Percentiles rank a stretch among this genome's conserved stretches.
phyloP scores from a whole-genome alignment of 2,888 invertebrate genomes.

The Itoplectis maculator region DNA sequence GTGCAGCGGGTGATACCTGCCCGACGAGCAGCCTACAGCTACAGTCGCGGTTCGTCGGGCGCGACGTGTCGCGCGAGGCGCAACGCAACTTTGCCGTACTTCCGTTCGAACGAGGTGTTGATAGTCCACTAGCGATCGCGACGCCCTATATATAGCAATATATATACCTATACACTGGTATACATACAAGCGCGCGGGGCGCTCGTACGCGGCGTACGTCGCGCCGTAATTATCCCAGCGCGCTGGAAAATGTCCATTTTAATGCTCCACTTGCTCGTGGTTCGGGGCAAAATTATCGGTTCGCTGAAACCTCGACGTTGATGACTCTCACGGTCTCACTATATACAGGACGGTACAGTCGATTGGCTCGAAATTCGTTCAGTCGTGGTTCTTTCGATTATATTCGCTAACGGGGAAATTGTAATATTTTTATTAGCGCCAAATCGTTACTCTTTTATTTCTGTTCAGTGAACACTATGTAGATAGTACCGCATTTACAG shows the following conservation, averaged over 20 bases:
- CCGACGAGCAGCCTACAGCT: constrained; percentile 22
- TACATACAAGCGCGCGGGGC: too few species aligned
- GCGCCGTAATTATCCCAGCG: constrained; percentile 36
- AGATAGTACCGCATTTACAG: too few species aligned
- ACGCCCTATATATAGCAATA: not conserved
- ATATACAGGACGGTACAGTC: too few species aligned
- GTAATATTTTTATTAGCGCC: too few species aligned
- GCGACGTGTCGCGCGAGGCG: constrained; percentile 12
- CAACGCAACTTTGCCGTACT: constrained; percentile 53
- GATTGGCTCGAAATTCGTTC: not conserved
- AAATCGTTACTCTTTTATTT: not conserved
- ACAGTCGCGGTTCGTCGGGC: too few species aligned
- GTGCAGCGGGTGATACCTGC: constrained; percentile 39
- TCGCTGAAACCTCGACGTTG: not conserved
- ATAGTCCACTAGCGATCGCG: constrained; percentile 32
- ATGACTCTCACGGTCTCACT: too few species aligned
- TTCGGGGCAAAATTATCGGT: constrained; percentile 34
- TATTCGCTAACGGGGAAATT: constrained; percentile 75
- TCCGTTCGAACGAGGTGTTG: constrained; percentile 54
- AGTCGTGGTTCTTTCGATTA: constrained; percentile 77
- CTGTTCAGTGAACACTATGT: too few species aligned
- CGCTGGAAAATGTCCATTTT: constrained; percentile 55
- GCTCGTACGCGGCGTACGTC: constrained; percentile 30
- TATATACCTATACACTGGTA: too few species aligned
- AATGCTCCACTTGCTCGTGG: constrained; percentile 39